phyloP scores from a whole-genome alignment of 2,113 vertebrate species.

The Sitta europaea region DNA sequence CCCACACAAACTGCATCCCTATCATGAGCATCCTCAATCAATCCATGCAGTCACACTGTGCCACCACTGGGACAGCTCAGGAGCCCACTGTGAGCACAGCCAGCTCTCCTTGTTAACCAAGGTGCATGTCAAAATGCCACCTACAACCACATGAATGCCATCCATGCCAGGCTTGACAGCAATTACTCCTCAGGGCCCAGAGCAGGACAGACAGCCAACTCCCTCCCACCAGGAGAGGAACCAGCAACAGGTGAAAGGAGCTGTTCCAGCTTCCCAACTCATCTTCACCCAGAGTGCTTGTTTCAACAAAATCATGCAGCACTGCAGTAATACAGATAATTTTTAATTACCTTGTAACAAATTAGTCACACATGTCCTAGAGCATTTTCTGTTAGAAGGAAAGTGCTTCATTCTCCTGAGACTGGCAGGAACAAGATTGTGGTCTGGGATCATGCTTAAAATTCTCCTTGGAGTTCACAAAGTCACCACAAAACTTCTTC shows the following conservation, averaged over 20 bases:
- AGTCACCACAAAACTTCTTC: neutral
- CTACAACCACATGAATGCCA: rapidly evolving
- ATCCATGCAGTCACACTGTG: neutral
- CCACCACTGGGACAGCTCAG: neutral
- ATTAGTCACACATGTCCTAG: neutral
- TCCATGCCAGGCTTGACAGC: neutral
- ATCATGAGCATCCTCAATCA: neutral
- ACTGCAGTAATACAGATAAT: neutral
- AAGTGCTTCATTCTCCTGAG: neutral
- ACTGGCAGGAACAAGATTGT: neutral
- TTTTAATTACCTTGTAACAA: conserved; percentile 37
- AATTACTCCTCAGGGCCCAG: neutral
- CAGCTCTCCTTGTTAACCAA: neutral
- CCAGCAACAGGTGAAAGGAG: neutral
- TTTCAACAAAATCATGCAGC: neutral
- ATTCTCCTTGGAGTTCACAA: neutral
- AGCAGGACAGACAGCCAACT: neutral
- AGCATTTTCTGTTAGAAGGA: neutral
- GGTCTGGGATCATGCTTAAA: neutral
- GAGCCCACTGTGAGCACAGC: neutral
- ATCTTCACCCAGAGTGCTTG: neutral
- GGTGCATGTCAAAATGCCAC: neutral
- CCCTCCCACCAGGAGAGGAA: neutral
- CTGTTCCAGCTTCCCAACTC: neutral
- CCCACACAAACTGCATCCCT: neutral